Conservation (phyloP, 2,888 invertebrate species). For the Hipparchia semele region DNA sequence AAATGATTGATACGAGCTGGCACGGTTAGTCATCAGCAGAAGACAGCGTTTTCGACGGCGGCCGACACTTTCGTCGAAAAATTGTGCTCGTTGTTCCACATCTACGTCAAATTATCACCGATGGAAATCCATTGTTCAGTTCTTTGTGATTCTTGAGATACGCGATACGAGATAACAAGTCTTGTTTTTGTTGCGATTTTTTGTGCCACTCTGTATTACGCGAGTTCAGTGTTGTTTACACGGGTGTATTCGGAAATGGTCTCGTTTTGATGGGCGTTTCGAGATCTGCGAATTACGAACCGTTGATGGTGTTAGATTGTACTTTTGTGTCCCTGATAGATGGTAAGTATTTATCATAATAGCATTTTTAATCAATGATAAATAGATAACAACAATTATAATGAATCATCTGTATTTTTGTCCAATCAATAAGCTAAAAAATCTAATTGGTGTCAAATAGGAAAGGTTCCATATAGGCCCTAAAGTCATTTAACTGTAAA, state of each 20-base stretch:
- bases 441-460: slow-evolving; percentile 3
- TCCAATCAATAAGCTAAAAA: background rate
- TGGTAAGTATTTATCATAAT: slow-evolving; percentile 52
- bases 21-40: slow-evolving; percentile 76
- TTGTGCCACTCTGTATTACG: slow-evolving; percentile 54
- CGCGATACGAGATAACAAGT: slow-evolving; percentile 63
- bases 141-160: slow-evolving; percentile 75
- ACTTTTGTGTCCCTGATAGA: slow-evolving; percentile 61
- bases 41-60: slow-evolving; percentile 63
- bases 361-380: slow-evolving; percentile 12
- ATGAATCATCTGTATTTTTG: background rate
- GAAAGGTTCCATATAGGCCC: background rate
- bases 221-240: slow-evolving; percentile 43
- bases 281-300: slow-evolving; percentile 34
- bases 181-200: slow-evolving; percentile 67
- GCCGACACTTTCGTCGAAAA: slow-evolving; percentile 57
- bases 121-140: slow-evolving; percentile 66
- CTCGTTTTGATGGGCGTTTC: slow-evolving; percentile 28
- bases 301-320: slow-evolving; percentile 74
- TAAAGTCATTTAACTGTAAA: background rate
- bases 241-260: slow-evolving; percentile 2
- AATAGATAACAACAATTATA: slow-evolving; percentile 8
- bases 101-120: slow-evolving; percentile 60
- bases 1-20: slow-evolving; percentile 68
- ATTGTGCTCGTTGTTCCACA: slow-evolving; percentile 53